Evolutionary conservation across 2,113 vertebrate genomes (phyloP).

Genomic region (Ramphastos sulfuratus): DNA sequence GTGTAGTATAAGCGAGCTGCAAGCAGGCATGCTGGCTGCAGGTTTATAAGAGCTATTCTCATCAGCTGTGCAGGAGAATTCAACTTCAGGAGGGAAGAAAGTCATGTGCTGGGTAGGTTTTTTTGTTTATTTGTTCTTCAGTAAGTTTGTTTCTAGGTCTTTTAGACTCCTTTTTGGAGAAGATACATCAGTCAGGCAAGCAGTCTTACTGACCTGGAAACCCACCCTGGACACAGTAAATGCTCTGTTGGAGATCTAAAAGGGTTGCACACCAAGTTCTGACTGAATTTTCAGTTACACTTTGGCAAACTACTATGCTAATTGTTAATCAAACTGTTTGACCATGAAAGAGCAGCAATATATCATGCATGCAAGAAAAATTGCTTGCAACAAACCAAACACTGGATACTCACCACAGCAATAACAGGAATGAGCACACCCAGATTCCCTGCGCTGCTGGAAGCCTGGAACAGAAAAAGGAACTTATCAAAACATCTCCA

Average conservation of each 20-base stretch:
- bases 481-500: not conserved
- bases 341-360: not conserved
- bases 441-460: conserved; percentile 95
- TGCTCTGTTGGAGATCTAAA: not conserved
- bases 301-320: not conserved
- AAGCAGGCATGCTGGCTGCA: not conserved
- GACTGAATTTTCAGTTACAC: not conserved
- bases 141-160: not conserved
- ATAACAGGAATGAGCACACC: conserved; percentile 97
- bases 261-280: not conserved
- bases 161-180: not conserved
- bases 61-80: not conserved
- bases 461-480: conserved; percentile 80
- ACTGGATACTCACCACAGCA: conserved; percentile 88
- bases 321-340: not conserved
- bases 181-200: not conserved
- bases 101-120: not conserved
- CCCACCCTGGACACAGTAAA: accelerated
- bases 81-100: not conserved
- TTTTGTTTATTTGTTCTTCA: not conserved
- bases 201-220: not conserved
- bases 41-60: not conserved
- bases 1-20: not conserved
- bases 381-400: not conserved
- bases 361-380: not conserved